Percentiles rank a stretch among this genome's conserved stretches.
Conservation (phyloP, 2,113 vertebrate species). For the Asarcornis scutulata region DNA sequence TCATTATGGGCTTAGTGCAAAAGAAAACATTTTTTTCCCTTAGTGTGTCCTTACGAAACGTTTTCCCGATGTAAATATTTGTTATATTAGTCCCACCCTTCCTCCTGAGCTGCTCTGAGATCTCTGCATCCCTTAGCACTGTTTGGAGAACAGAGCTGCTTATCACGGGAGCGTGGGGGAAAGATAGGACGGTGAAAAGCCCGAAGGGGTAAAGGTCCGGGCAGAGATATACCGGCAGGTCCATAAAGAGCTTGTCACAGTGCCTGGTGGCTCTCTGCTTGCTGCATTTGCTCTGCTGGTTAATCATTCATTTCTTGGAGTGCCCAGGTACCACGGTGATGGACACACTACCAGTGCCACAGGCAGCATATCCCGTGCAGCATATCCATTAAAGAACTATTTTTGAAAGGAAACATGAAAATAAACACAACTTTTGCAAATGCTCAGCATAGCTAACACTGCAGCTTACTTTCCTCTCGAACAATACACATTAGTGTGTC, state of each 20-base stretch:
- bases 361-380: not conserved
- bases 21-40: not conserved
- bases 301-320: constrained; percentile 39
- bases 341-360: not conserved
- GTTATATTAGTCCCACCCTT: not conserved
- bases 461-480: not conserved
- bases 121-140: not conserved
- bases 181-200: not conserved
- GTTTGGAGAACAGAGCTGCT: not conserved
- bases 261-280: not conserved
- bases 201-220: not conserved
- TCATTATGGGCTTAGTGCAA: not conserved
- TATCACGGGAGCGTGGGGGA: not conserved
- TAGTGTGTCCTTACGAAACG: not conserved
- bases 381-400: not conserved
- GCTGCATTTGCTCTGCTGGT: not conserved
- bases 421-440: constrained; percentile 9
- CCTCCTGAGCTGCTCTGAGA: not conserved
- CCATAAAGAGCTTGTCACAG: not conserved
- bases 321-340: constrained; percentile 42
- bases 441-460: not conserved
- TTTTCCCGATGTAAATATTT: not conserved
- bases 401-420: constrained; percentile 32
- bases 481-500: not conserved
- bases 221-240: not conserved